Evolutionary conservation across 1,140 invertebrate genomes (phyloP), one percentile per base, ranked within the genome.

Genomic region (Solenopsis invicta): DNA sequence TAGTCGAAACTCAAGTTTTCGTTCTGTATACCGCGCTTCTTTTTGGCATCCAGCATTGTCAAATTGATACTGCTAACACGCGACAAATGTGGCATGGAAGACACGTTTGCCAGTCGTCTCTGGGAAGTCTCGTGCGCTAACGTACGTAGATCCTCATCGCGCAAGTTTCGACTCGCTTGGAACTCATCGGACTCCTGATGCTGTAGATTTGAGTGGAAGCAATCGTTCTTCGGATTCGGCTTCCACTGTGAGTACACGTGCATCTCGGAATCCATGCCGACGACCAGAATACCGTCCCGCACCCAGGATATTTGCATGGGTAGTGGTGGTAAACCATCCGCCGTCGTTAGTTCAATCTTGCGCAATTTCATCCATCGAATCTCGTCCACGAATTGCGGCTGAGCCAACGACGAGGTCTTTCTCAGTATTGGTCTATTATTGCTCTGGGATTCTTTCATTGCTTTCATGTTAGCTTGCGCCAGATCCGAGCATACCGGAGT

Each of bases 251-350:
- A 99, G 93, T 99, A 99, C 0, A 99, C 99, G 92, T 99, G 99
- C 98, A 99, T 99, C 95, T 99, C 99, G 48, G 99, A 99, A 93
- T 99, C 99, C 99, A 99, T 99, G 34, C 99, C 99, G 6, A 99
- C 99, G 0, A 99, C 98, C 4, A 99, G 96, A 87, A 99, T 99
- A 4, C 99, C 99, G 92, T 99, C 99, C 48, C 99, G 96, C 0
- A 99, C 99, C 99, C 99, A 99, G 0, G 98, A 99, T 87, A 99
- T 98, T 93, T 99, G 98, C 98, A 99, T 99, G 0, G 99, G 99
- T 18, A 99, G 94, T 0, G 99, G 99, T 48, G 99, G 98, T 59
- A 99, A 94, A 0, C 99, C 99, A 94, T 99, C 99, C 0, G 99
- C 99, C 0, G 99, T 99, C 78, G 97, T 97, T 9, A 99, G 93